Base-by-base conservation (phyloP, 30 jellyfish, hydroid and myxozoan species). In the Pseudorhiza aurosa region DNA sequence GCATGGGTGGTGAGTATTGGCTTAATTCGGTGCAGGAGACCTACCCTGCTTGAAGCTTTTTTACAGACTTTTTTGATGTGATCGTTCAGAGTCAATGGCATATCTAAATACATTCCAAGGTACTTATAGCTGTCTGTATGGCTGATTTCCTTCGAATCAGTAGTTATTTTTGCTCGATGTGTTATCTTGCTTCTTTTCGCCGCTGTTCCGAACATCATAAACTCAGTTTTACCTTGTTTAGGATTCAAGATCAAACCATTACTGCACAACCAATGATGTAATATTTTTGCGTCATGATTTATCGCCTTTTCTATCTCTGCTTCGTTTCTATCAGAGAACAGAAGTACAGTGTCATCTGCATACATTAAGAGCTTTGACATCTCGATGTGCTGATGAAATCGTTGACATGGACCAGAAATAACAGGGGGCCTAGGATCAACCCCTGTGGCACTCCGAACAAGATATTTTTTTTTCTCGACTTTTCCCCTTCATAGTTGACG, bases 371-470 rank as follows among this genome's bases (percentile, higher is more conserved):
- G 17, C 10, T 32, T 65, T 28, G 82, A 81, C 10, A 65, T 45
- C 36, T 68, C 50, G 36, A 81, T 68, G 24, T 78, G 65, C 58
- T 25, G 63, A 56, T 69, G 94, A 30, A 82, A 82, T 82, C 94
- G 72, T 70, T 82, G 47, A 82, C 72, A 56, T 82, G 72, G 28
- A 82, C 56, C 45, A 82, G 79, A 56, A 82, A 69, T n/a, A 82
- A 78, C 70, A 81, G 31, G 65, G 87, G 71, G 22, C 88, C 89
- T 51, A 51, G 43, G 19, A 68, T 74, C 6, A 88, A 82, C 64
- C 94, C 90, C 60, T 82, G 94, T 43, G 93, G 87, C 35, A 81
- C 93, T 29, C 93, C 93, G 33, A 29, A 72, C 53, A 57, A 15
- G 36, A 79, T 57, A 39, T 40, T 42, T 45, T 81, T 80, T 58